These are phyloP conservation scores for Ophioninae sp. DNA, from an alignment of 2,888 invertebrate genomes.

Conservation along the genomic window DNA sequence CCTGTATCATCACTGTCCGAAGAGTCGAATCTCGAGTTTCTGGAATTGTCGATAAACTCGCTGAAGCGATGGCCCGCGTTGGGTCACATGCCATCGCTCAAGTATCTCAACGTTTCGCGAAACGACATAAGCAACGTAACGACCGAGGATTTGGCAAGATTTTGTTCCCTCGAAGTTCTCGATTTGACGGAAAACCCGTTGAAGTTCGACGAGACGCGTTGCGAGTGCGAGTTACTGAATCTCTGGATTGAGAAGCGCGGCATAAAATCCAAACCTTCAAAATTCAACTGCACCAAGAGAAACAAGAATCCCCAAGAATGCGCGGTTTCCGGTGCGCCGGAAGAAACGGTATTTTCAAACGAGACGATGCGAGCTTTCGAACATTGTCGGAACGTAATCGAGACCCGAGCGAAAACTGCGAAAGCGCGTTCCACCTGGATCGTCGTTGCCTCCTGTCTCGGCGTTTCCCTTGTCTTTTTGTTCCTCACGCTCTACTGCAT, in stretches of 20 bases:
- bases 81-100: conserved; percentile 84
- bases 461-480: conserved; percentile 67
- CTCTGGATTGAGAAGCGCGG: conserved; percentile 69
- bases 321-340: background rate
- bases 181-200: conserved; percentile 80
- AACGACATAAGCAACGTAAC: conserved; percentile 82
- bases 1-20: conserved; percentile 68
- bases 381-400: conserved; percentile 68
- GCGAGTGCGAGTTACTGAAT: conserved; percentile 72
- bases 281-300: conserved; percentile 50
- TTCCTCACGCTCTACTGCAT: conserved; percentile 74
- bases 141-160: conserved; percentile 83
- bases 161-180: conserved; percentile 85
- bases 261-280: conserved; percentile 66
- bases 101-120: conserved; percentile 85
- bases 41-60: conserved; percentile 85
- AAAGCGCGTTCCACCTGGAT: conserved; percentile 76
- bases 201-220: conserved; percentile 61
- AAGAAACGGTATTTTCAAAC: conserved; percentile 62
- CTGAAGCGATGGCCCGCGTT: conserved; percentile 84
- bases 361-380: conserved; percentile 67
- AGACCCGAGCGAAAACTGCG: conserved; percentile 67
- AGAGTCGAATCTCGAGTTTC: conserved; percentile 83
- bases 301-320: conserved; percentile 19
- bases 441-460: conserved; percentile 72